Evolutionary conservation across 2,113 vertebrate species (phyloP), one percentile per base, ranked within the genome.

Genomic region (Etheostoma spectabile): DNA sequence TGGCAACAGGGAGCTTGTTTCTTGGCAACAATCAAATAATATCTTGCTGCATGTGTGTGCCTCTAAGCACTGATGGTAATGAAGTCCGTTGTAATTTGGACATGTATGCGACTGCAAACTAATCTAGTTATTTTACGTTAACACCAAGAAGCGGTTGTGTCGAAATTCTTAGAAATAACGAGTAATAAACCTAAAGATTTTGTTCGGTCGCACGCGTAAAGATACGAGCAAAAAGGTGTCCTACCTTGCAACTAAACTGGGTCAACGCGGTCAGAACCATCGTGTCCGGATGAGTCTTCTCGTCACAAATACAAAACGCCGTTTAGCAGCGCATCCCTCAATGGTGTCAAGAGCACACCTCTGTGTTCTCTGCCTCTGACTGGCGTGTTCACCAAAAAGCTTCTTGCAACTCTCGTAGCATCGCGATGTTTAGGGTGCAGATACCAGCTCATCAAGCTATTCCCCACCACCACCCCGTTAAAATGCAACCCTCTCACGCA

Each of bases 261-360:
- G 86, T 93, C 86, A 92, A 82, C 66, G 89, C 89, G 68, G 86
- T 91, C 82, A 91, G 90, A 89, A 94, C 92, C 93, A 93, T 93
- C 60, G 79, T 82, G 86, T 70, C 84, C 15, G 64, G 65, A 59
- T 48, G 18, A 27, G 66, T 65, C 75, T 69, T 59, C 78, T 67
- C 51, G 42, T 83, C 61, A 57, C 64, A 57, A n/a, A 74, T 13
- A 53, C 42, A n/a, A 4, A 51, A 65, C 61, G 52, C 46, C 18
- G 53, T 83, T 73, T 21, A 68, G 14, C 57, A 70, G 74, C 45
- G 86, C 82, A 70, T 92, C 85, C 63, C 57, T 88, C 66, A 46
- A 21, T 14, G 68, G 66, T 75, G 82, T 84, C 83, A 59, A 59
- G 70, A 68, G 81, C 89, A 64, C 77, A 64, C 77, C 88, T 80